Evolutionary conservation across 2,888 invertebrate genomes (phyloP), one percentile per base, ranked within the genome.

Genomic region (Saturnia pavonia): DNA sequence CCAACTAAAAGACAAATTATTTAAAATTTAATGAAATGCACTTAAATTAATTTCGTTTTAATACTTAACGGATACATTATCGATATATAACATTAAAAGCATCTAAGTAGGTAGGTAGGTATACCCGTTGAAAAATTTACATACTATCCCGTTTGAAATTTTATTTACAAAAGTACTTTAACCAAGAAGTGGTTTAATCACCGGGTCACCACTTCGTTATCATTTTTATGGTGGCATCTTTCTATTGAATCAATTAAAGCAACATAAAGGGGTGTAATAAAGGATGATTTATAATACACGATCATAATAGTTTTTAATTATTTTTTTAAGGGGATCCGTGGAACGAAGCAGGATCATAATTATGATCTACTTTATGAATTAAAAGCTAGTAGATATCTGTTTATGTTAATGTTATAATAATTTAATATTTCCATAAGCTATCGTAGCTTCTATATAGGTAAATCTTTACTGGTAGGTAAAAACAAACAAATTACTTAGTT

Each of bases 251-350:
- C 92, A 91, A 92, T 92, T 91, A 89, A 85, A 80, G 72, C 76
- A 75, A 80, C 80, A 79, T 84, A 82, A 88, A 88, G 85, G 90
- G 90, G 87, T 88, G 85, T 82, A 80, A 84, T 88, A 90, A 88
- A 90, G 85, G 79, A 87, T 91, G 92, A 92, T 92, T 90, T 91
- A 92, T 88, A 76, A 78, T 79, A 73, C 67, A 72, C 79, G 70
- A 77, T 82, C 80, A 88, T 90, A 91, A 92, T 91, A 89, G 85
- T 84, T 88, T 90, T 89, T 89, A 91, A 91, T 91, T 91, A 91
- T 85, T 84, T 83, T 34, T 89, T 87, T 85, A 84, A 87, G 87
- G 85, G 84, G 85, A 80, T 80, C 76, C 67, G 25, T 68, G 60
- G 27, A 43, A 54, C 57, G 57, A 68, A 45, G 48, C 45, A 66